phyloP scores from a whole-genome alignment of 2,888 invertebrate genomes.

The Limnephilus rhombicus region DNA sequence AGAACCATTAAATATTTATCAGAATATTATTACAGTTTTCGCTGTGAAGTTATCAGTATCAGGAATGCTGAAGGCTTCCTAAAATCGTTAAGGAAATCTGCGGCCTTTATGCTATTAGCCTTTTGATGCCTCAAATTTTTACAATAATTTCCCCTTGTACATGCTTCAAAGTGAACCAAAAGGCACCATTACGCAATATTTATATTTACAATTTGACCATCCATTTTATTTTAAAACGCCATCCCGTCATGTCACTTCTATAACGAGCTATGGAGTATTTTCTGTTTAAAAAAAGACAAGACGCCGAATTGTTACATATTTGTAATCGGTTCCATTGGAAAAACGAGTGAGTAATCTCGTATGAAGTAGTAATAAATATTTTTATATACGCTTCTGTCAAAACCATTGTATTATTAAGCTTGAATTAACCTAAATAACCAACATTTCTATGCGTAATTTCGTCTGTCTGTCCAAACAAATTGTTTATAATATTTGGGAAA shows the following conservation, averaged over 20 bases:
- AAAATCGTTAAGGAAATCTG: neutral
- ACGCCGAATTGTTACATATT: too few relatives aligned
- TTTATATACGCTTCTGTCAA: neutral
- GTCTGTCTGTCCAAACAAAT: neutral
- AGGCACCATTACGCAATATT: too few relatives aligned
- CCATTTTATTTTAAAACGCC: too few relatives aligned
- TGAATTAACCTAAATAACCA: neutral
- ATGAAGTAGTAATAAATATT: too few relatives aligned
- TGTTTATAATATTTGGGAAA: neutral
- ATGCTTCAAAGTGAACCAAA: too few relatives aligned
- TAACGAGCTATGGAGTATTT: too few relatives aligned
- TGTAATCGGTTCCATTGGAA: too few relatives aligned
- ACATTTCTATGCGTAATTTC: neutral
- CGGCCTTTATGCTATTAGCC: neutral
- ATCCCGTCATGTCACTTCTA: too few relatives aligned
- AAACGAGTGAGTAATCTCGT: too few relatives aligned
- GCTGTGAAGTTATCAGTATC: neutral
- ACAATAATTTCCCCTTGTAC: neutral
- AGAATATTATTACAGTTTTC: neutral
- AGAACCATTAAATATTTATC: neutral
- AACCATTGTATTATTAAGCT: neutral
- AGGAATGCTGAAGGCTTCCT: neutral
- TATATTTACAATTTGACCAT: too few relatives aligned
- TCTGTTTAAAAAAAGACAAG: too few relatives aligned
- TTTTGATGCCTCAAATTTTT: neutral